Evolutionary conservation across 2,113 vertebrate genomes (phyloP), one percentile per base, ranked within the genome.

Genomic region (Nicator chloris): DNA sequence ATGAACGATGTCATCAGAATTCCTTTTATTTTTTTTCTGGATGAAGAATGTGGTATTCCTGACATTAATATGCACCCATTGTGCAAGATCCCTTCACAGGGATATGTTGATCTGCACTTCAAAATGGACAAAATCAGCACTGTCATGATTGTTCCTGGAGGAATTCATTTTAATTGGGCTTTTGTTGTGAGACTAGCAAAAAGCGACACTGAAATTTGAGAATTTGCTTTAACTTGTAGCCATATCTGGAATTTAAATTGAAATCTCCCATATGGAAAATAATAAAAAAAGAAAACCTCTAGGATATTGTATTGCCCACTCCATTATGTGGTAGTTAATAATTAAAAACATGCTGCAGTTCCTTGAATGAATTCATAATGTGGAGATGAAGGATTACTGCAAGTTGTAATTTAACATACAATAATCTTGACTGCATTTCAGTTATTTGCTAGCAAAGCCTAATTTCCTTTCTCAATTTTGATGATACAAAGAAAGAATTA

Each of bases 291-390:
- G 1, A 28, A 33, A 42, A 14, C 2, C 26, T 35, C 72, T 28
- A 50, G 24, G 68, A 66, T 77, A 69, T 71, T 60, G 49, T 24
- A 92, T 76, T 90, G 44, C 84, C 73, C 80, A 26, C 33, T 91
- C 77, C 61, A 91, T 92, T 95, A 89, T 76, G 69, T 71, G 45
- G 65, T 93, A 85, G 56, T 95, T 91, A 96, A 96, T 96, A 93
- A 95, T 96, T 96, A 90, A 95, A 94, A 91, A 33, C 73, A 91
- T 64, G 50, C 81, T 82, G 78, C 84, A 87, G 54, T 59, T 81
- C 77, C 77, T 93, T 95, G 87, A 87, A 78, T 85, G 84, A 94
- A 91, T 86, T 79, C 47, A 44, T 86, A 93, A 89, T 64, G 70
- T 40, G 61, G 84, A 89, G 51, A 94, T 91, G 92, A 95, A 87